phyloP scores from a whole-genome alignment of 1,140 invertebrate species.

The Himalopsyche phryganea region DNA sequence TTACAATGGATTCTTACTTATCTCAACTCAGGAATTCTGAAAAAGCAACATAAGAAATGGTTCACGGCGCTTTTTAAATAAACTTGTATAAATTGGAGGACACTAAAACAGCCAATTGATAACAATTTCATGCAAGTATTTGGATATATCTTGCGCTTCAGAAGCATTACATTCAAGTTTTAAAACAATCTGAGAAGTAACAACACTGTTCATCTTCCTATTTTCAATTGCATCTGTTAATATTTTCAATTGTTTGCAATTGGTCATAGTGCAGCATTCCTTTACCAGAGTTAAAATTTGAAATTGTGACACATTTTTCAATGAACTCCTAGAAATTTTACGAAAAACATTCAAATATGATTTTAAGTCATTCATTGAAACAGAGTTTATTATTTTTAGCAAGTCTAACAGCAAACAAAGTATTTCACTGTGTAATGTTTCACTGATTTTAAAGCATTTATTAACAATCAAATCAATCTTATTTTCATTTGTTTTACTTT shows the following conservation, averaged over 20 bases:
- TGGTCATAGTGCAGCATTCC: constrained; percentile 13
- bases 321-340: constrained; percentile 16
- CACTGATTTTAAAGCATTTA: constrained; percentile 26
- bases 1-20: too few relatives aligned
- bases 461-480: constrained; percentile 7
- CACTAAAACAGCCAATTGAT: constrained; percentile 23
- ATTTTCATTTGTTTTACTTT: constrained; percentile 14
- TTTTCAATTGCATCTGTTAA: constrained; percentile 8
- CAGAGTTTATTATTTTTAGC: constrained; percentile 7
- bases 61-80: too few relatives aligned
- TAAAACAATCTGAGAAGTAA: constrained; percentile 13
- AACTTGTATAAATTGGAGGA: too few relatives aligned
- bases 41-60: too few relatives aligned
- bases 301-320: constrained; percentile 8
- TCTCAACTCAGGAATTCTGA: too few relatives aligned
- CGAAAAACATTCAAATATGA: constrained; percentile 27
- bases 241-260: constrained; percentile 9
- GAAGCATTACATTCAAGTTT: not conserved
- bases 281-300: constrained; percentile 23
- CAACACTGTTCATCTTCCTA: constrained; percentile 15
- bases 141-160: constrained; percentile 10
- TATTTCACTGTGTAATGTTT: constrained; percentile 17
- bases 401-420: constrained; percentile 26
- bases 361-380: constrained; percentile 11
- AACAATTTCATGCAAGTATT: constrained; percentile 26